These are phyloP conservation scores for Platysternon megacephalum DNA, from an alignment of 2,113 vertebrate species.

Conservation along the genomic window DNA sequence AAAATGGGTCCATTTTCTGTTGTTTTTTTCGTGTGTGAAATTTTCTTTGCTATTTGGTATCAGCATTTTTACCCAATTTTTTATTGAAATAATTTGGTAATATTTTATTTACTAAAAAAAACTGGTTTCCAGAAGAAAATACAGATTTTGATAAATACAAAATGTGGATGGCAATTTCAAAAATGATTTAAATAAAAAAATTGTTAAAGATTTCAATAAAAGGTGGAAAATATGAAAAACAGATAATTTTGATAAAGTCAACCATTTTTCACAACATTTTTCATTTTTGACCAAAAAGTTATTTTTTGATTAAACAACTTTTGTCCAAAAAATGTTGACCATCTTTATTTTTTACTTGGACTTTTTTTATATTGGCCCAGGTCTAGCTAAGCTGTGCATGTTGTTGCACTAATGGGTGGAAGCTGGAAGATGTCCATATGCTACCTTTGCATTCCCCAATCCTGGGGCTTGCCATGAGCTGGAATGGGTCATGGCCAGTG, in stretches of 20 bases:
- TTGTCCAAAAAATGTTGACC: neutral
- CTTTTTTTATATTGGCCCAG: neutral
- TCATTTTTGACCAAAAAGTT: neutral
- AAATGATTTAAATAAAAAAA: neutral
- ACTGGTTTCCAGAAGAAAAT: neutral
- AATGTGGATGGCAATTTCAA: neutral
- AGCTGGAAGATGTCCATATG: neutral
- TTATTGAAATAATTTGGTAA: neutral
- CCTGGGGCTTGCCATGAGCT: neutral
- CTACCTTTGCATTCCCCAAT: neutral
- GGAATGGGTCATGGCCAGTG: neutral
- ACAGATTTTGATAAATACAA: neutral
- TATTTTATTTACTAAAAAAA: neutral
- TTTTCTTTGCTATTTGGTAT: neutral
- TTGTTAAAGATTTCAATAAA: neutral
- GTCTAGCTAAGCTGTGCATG: neutral
- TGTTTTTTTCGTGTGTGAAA: neutral
- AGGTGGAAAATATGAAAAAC: slow-evolving; percentile 36
- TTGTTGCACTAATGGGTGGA: neutral
- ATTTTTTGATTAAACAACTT: fast-evolving
- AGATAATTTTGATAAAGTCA: neutral
- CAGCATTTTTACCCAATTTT: neutral
- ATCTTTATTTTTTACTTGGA: neutral
- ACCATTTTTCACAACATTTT: slow-evolving; percentile 7
- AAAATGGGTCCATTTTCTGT: neutral